These are phyloP conservation scores for Heliconius charithonia DNA, from an alignment of 2,888 invertebrate species.

Conservation along the genomic window DNA sequence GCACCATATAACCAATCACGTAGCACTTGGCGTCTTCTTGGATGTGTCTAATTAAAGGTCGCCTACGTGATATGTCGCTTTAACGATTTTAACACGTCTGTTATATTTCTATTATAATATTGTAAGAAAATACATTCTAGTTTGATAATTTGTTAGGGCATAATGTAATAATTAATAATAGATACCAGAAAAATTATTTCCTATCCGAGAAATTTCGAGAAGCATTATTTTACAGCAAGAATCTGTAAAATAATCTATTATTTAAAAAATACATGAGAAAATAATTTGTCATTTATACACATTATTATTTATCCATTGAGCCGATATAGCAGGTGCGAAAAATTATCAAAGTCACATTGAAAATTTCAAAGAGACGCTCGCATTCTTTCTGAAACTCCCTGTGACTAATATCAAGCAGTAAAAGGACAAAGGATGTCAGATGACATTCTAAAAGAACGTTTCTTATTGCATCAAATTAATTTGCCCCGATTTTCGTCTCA, in stretches of 20 bases:
- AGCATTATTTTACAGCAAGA: neutral
- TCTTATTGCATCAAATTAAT: conserved; percentile 49
- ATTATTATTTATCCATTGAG: conserved; percentile 4
- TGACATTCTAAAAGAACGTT: conserved; percentile 42
- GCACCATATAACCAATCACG: neutral
- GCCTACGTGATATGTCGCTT: neutral
- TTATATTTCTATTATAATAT: neutral
- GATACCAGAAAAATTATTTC: too few relatives aligned
- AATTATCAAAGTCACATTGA: conserved; percentile 22
- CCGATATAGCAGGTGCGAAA: conserved; percentile 5
- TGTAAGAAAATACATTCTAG: neutral
- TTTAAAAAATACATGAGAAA: neutral
- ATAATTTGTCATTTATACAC: neutral
- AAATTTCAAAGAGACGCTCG: conserved; percentile 2
- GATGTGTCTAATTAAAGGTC: conserved; percentile 21
- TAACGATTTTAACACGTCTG: conserved; percentile 12
- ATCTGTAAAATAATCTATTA: neutral
- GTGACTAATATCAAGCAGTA: conserved; percentile 40
- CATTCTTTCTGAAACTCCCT: conserved; percentile 6
- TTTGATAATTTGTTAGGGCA: neutral
- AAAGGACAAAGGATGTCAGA: conserved; percentile 41
- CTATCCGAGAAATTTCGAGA: too few relatives aligned
- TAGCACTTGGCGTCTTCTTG: conserved; percentile 6
- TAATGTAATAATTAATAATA: too few relatives aligned
- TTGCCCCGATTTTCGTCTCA: conserved; percentile 45